Evolutionary conservation across 1,140 invertebrate genomes (phyloP).

Genomic region (Panagrolaimus sp.): DNA sequence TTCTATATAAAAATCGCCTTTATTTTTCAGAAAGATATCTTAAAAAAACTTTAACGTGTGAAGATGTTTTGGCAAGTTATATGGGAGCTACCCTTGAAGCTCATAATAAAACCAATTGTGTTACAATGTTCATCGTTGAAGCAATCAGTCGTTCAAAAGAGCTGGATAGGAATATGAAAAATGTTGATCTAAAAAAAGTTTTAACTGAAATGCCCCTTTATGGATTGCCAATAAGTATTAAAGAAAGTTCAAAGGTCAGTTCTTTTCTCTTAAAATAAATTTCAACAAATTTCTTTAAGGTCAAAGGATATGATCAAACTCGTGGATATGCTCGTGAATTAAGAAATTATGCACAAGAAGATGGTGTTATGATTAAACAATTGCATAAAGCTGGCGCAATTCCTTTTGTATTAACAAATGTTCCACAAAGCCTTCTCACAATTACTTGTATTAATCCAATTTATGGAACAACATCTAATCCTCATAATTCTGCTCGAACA

Average conservation of each 20-base stretch:
- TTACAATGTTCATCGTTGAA: neutral
- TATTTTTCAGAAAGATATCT: no score
- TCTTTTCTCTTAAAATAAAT: slow-evolving; percentile 11
- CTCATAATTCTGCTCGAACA: slow-evolving; percentile 48
- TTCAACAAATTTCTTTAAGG: slow-evolving; percentile 23
- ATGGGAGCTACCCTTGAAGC: neutral
- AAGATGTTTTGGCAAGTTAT: slow-evolving; percentile 1
- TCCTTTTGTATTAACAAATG: slow-evolving; percentile 60
- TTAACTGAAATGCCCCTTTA: neutral
- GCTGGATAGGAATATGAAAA: neutral
- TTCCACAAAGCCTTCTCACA: slow-evolving; percentile 54
- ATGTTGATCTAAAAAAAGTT: neutral
- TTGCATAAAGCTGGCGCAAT: slow-evolving; percentile 48
- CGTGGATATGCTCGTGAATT: slow-evolving; percentile 57
- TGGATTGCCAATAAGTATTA: slow-evolving; percentile 57
- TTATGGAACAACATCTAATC: slow-evolving; percentile 61
- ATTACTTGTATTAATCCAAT: slow-evolving; percentile 61
- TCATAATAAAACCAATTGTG: neutral
- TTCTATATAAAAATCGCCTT: no score
- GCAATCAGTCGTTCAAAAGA: neutral
- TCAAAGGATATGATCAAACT: slow-evolving; percentile 59
- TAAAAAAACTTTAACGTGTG: neutral
- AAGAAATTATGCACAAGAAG: slow-evolving; percentile 41
- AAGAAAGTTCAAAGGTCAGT: slow-evolving; percentile 49
- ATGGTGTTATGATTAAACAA: slow-evolving; percentile 47